Evolutionary conservation across 2,797 vertebrate species (phyloP).

Genomic region (Centroberyx gerrardi): DNA sequence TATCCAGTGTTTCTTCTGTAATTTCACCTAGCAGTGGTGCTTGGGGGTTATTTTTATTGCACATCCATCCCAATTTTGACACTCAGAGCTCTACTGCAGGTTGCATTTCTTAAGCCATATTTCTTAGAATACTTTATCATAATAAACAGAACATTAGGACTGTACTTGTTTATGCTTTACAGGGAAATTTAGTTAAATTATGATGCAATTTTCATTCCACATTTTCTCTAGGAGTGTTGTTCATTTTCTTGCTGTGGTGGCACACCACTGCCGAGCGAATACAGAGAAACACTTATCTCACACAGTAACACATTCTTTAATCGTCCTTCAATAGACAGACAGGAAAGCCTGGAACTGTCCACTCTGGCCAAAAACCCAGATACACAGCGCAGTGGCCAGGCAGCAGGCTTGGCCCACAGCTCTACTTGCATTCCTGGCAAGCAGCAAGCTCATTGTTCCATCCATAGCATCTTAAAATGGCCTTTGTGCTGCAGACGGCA

Average conservation of each 20-base stretch:
- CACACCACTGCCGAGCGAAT: slow-evolving; percentile 14
- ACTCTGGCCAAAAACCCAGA: slow-evolving; percentile 30
- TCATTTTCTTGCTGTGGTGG: slow-evolving; percentile 10
- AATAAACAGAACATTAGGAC: slow-evolving; percentile 2
- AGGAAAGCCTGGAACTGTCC: slow-evolving; percentile 8
- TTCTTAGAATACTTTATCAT: slow-evolving; percentile 10
- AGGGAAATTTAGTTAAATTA: background rate
- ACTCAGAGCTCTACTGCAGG: background rate
- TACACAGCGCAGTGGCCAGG: slow-evolving; percentile 24
- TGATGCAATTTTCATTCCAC: slow-evolving; percentile 15
- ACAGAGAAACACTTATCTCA: slow-evolving; percentile 20
- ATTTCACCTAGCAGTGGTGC: slow-evolving; percentile 19
- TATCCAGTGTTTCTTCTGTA: slow-evolving; percentile 24
- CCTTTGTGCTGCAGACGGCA: slow-evolving; percentile 37
- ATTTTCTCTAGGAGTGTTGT: slow-evolving; percentile 13
- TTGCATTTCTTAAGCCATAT: slow-evolving; percentile 18
- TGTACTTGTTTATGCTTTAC: slow-evolving; percentile 5
- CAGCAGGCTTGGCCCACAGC: slow-evolving; percentile 48
- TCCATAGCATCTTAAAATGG: slow-evolving; percentile 24
- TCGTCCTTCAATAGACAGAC: slow-evolving; percentile 28
- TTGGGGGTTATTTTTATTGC: background rate
- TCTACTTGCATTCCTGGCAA: slow-evolving; percentile 21
- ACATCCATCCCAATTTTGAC: slow-evolving; percentile 3
- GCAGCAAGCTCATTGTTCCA: slow-evolving; percentile 22
- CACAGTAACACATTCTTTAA: slow-evolving; percentile 26